Evolutionary conservation across 2,888 invertebrate species (phyloP), one percentile per base, ranked within the genome.

Genomic region (Pterostichus niger): DNA sequence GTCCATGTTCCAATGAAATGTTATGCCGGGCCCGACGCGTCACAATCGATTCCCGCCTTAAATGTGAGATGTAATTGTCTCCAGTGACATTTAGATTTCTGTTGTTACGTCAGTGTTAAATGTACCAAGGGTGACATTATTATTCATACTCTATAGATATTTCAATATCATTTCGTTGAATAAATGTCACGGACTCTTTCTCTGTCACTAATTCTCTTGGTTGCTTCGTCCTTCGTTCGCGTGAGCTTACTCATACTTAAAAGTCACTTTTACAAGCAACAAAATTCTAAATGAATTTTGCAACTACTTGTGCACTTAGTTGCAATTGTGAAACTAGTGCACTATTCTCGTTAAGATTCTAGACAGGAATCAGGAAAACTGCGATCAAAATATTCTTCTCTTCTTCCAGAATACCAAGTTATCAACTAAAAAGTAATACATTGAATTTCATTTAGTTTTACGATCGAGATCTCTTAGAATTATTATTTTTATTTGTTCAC

Each of bases 61-160:
- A 83, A 83, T 83, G 83, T 83, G 83, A 83, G 83, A 83, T 83
- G 83, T 83, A 83, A 83, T 83, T 83, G 83, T 83, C 77, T 83
- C 83, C 77, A 64, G 83, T 83, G 83, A 83, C 83, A 83, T 83
- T 83, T 83, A 83, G 83, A 83, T 83, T 77, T 82, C 82, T 83
- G 77, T 83, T 83, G 76, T 83, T 82, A 64, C 83, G 83, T 68
- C 83, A 75, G 68, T 83, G 83, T 83, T 83, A 83, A 83, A 83
- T 83, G 83, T 83, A 83, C 83, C 83, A 68, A 83, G 83, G 83
- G 76, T 83, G 83, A 83, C 83, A 83, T 83, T 83, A 83, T 83
- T 77, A 83, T 77, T 83, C 81, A 73, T 81, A 81, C 75, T 82
- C 75, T 82, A 75, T 75, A 75, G 82, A 82, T 82, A 61, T 82